These are phyloP conservation scores for Triplophysa yarkandensis DNA, from an alignment of 2,797 vertebrate genomes.

Conservation along the genomic window DNA sequence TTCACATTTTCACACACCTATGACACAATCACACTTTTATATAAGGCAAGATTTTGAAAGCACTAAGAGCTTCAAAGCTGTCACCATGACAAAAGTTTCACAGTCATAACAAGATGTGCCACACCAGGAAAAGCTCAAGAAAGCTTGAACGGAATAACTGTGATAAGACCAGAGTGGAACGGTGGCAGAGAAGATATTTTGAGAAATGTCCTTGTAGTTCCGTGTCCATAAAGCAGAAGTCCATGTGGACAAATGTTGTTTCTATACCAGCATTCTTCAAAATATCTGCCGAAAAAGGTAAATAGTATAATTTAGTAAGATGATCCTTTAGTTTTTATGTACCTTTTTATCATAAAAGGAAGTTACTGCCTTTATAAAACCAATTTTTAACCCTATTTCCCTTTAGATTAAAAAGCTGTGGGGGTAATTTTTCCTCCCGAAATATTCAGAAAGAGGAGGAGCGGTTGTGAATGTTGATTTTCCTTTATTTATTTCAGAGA, in stretches of 20 bases:
- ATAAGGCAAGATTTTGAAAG: slow-evolving; percentile 39
- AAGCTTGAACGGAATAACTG: not conserved
- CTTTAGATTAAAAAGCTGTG: not conserved
- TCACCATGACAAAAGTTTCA: slow-evolving; percentile 25
- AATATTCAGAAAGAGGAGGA: not conserved
- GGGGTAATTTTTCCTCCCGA: not conserved
- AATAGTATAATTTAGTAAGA: no score
- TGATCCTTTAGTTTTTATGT: not conserved
- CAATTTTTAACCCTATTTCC: not conserved
- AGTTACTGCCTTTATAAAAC: not conserved
- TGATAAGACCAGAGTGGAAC: no score
- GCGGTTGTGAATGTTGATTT: slow-evolving; percentile 2
- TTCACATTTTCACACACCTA: slow-evolving; percentile 40
- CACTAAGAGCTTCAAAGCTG: slow-evolving; percentile 37
- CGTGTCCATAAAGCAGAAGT: no score
- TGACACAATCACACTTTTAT: slow-evolving; percentile 33
- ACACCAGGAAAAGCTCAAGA: slow-evolving; percentile 23
- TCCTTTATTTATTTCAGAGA: not conserved
- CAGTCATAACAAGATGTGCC: not conserved
- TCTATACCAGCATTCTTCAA: no score
- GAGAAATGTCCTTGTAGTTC: no score
- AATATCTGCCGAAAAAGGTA: no score
- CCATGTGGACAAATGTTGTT: no score
- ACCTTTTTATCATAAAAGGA: not conserved
- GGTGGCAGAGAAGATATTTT: no score